These are phyloP conservation scores for Darwinula stevensoni DNA, from an alignment of 2,888 invertebrate species.

Conservation along the genomic window DNA sequence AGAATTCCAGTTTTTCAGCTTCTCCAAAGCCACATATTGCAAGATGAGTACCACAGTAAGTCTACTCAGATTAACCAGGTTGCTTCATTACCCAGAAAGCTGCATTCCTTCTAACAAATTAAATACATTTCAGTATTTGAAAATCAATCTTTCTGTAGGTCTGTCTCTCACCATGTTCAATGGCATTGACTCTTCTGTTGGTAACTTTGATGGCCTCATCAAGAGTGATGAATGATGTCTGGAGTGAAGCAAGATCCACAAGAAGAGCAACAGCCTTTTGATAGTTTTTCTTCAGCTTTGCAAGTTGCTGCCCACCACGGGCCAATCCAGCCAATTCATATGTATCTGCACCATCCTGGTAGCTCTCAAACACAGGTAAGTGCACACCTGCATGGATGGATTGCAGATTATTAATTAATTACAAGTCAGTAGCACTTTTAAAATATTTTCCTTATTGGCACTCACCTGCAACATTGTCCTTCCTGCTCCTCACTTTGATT, in stretches of 20 bases:
- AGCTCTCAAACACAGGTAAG: slow-evolving; percentile 79
- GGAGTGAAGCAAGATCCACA: slow-evolving; percentile 86
- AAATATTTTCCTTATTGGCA: too few relatives aligned
- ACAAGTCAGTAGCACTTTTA: too few relatives aligned
- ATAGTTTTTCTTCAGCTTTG: slow-evolving; percentile 92
- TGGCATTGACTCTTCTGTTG: slow-evolving; percentile 94
- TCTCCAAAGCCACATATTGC: too few relatives aligned
- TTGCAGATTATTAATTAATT: too few relatives aligned
- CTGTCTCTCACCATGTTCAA: slow-evolving; percentile 61
- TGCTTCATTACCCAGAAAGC: too few relatives aligned
- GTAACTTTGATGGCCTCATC: slow-evolving; percentile 98
- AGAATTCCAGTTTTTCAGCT: too few relatives aligned
- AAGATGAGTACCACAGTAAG: too few relatives aligned
- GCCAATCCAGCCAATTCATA: slow-evolving; percentile 90
- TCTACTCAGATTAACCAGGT: too few relatives aligned
- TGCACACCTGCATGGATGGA: slow-evolving; percentile 42
- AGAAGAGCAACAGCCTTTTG: slow-evolving; percentile 79
- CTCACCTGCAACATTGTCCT: slow-evolving; percentile 88
- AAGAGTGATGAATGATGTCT: slow-evolving; percentile 90
- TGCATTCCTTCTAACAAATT: too few relatives aligned
- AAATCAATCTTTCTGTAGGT: slow-evolving; percentile 1
- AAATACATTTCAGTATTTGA: neutral
- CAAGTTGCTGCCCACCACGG: slow-evolving; percentile 84
- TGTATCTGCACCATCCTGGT: slow-evolving; percentile 79
- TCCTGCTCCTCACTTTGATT: slow-evolving; percentile 49